Percentiles rank a stretch among this genome's conserved stretches.
These are phyloP conservation scores for Zaprionus ornatus DNA, from an alignment of 1,140 invertebrate genomes.

Conservation along the genomic window DNA sequence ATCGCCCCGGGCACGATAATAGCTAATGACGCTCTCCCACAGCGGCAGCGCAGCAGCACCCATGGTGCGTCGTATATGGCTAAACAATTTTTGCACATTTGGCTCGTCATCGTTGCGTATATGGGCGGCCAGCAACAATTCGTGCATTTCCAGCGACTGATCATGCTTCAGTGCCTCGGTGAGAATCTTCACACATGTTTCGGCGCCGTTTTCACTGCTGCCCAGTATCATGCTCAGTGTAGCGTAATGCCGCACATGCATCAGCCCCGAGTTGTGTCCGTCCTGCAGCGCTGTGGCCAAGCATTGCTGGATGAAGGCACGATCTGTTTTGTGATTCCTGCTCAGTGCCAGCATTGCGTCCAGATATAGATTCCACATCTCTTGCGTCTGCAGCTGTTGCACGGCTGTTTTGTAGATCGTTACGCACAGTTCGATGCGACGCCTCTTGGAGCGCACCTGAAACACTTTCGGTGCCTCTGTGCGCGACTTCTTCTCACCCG, in stretches of 20 bases:
- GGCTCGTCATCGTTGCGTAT: conserved; percentile 60
- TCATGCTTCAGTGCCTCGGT: conserved; percentile 59
- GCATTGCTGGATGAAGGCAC: conserved; percentile 50
- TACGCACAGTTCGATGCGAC: conserved; percentile 67
- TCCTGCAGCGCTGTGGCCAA: conserved; percentile 66
- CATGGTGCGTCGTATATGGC: conserved; percentile 50
- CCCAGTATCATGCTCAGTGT: conserved; percentile 60
- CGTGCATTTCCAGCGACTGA: conserved; percentile 58
- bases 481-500: conserved; percentile 39
- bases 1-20: conserved; percentile 58
- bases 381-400: conserved; percentile 55
- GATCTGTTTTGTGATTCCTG: conserved; percentile 54
- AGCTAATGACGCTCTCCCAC: conserved; percentile 64
- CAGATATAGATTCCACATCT: conserved; percentile 63
- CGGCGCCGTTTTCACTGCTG: conserved; percentile 41
- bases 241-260: conserved; percentile 66
- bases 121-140: conserved; percentile 60
- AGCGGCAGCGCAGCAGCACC: conserved; percentile 42
- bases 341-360: conserved; percentile 72
- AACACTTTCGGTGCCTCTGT: conserved; percentile 17
- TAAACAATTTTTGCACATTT: conserved; percentile 57
- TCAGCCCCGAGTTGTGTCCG: conserved; percentile 64
- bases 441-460: conserved; percentile 50
- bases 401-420: conserved; percentile 73
- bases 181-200: conserved; percentile 53